Percentiles rank a stretch among this genome's conserved stretches.
Evolutionary conservation across 2,113 vertebrate genomes (phyloP).

Genomic region (Dissostichus mawsoni): DNA sequence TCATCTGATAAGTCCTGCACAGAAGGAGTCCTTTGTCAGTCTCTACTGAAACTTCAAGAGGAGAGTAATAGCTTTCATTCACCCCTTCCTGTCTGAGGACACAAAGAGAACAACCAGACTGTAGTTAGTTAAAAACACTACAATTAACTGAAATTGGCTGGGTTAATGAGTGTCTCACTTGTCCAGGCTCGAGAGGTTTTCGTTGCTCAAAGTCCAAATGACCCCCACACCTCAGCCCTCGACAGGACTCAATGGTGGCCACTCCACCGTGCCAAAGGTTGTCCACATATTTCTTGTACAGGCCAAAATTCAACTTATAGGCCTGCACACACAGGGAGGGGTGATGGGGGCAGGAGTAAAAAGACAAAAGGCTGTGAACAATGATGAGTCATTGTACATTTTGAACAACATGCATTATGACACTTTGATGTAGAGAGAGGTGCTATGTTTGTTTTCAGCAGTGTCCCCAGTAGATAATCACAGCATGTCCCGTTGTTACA

Average conservation of each 20-base stretch:
- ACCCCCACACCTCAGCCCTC: constrained; percentile 92
- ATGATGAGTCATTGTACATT: background rate
- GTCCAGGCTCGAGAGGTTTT: constrained; percentile 85
- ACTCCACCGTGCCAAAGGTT: constrained; percentile 90
- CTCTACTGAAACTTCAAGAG: constrained; percentile 87
- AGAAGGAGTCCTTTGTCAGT: constrained; percentile 81
- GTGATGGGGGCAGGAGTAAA: background rate
- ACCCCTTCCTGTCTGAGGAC: constrained; percentile 91
- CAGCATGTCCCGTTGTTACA: constrained; percentile 31
- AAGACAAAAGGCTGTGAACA: constrained; percentile 13
- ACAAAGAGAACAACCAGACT: background rate
- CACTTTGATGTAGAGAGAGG: constrained; percentile 10
- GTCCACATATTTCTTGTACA: constrained; percentile 76
- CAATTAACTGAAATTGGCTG: constrained; percentile 7
- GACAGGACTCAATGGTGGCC: constrained; percentile 89
- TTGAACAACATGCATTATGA: constrained; percentile 20
- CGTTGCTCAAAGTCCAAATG: constrained; percentile 89
- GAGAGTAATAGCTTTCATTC: constrained; percentile 84
- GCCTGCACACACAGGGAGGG: constrained; percentile 73
- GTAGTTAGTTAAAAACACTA: background rate
- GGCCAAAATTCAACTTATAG: constrained; percentile 90
- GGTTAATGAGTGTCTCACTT: constrained; percentile 79
- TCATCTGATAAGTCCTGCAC: constrained; percentile 94
- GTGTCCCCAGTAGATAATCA: background rate
- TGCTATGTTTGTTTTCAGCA: constrained; percentile 23